phyloP scores from a whole-genome alignment of 2,797 vertebrate species.

The Parotocinclus haroldoi region DNA sequence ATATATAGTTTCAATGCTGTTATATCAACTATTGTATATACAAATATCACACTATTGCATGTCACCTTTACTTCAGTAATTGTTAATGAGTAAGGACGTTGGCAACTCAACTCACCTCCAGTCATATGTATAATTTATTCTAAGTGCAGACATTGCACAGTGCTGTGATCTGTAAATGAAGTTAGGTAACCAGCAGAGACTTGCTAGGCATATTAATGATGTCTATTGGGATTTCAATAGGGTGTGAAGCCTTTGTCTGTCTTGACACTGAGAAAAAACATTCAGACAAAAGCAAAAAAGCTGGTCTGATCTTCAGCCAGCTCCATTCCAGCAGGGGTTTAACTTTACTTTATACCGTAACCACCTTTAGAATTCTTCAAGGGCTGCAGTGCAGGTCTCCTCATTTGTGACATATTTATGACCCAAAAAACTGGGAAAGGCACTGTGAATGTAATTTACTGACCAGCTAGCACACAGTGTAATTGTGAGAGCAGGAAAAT shows the following conservation, averaged over 20 bases:
- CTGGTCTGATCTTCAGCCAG: slow-evolving; percentile 15
- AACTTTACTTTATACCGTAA: slow-evolving; percentile 2
- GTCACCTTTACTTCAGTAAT: too few relatives aligned
- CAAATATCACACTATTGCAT: too few relatives aligned
- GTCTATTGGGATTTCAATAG: slow-evolving; percentile 18
- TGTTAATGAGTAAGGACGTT: too few relatives aligned
- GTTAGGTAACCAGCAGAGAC: slow-evolving; percentile 17
- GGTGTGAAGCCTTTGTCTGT: slow-evolving; percentile 41
- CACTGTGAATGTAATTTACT: too few relatives aligned
- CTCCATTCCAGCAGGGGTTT: slow-evolving; percentile 9
- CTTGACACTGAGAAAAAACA: slow-evolving; percentile 28
- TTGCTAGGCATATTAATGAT: slow-evolving; percentile 36
- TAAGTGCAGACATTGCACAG: too few relatives aligned
- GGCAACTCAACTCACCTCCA: too few relatives aligned
- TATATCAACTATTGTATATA: too few relatives aligned
- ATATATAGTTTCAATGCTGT: too few relatives aligned
- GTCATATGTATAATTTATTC: too few relatives aligned
- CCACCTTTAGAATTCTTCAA: neutral
- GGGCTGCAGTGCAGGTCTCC: neutral
- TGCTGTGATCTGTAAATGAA: slow-evolving; percentile 7
- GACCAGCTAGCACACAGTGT: too few relatives aligned
- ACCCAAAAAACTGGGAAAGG: neutral
- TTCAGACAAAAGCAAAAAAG: slow-evolving; percentile 17
- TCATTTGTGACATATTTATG: slow-evolving; percentile 19
- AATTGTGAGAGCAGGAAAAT: too few relatives aligned